Percentiles rank a stretch among this genome's conserved stretches.
phyloP scores from a whole-genome alignment of 2,113 vertebrate genomes.

The Anhinga anhinga region DNA sequence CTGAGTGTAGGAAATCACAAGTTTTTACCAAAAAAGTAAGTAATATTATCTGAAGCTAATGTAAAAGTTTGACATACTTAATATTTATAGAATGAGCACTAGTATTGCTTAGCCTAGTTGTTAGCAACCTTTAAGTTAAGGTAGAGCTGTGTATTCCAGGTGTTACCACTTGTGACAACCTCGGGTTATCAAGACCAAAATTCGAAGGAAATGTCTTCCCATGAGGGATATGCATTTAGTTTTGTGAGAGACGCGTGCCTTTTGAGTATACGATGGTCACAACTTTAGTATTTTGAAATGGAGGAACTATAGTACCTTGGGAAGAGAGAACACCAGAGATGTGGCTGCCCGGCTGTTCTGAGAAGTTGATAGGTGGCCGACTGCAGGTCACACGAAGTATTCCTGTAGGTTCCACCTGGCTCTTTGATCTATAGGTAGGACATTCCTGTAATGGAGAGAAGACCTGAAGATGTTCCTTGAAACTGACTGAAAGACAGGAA shows the following conservation, averaged over 20 bases:
- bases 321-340: not conserved
- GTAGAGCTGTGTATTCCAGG: not conserved
- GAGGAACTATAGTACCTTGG: not conserved
- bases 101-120: not conserved
- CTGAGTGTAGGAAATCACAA: not conserved
- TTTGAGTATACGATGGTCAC: not conserved
- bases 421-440: not conserved
- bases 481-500: not conserved
- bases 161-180: not conserved
- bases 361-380: not conserved
- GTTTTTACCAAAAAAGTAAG: not conserved
- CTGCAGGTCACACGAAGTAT: not conserved
- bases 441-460: not conserved
- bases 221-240: not conserved
- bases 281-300: not conserved
- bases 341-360: not conserved
- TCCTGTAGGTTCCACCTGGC: not conserved
- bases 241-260: not conserved
- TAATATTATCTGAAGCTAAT: not conserved
- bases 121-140: not conserved
- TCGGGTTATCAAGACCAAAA: not conserved
- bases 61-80: not conserved
- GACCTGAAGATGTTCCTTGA: not conserved
- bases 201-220: not conserved
- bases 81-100: not conserved